Evolutionary conservation across 2,888 invertebrate genomes (phyloP).

Genomic region (Stenoptilia bipunctidactyla): DNA sequence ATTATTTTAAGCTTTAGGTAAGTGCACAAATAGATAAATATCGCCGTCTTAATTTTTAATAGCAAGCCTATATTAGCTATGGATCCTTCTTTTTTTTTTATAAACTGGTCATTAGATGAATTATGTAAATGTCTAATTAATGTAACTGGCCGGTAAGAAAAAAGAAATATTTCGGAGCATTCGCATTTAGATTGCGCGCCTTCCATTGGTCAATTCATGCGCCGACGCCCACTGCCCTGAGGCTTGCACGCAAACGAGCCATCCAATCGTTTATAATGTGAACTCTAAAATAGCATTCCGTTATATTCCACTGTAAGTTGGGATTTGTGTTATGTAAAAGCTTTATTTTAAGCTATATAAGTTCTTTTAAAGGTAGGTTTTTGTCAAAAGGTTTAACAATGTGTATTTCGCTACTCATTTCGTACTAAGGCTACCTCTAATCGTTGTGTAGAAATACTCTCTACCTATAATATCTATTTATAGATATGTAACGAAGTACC

Average conservation of each 20-base stretch:
- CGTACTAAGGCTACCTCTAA: too few species aligned
- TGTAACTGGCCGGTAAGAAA: constrained; percentile 36
- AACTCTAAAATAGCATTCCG: constrained; percentile 36
- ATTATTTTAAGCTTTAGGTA: too few species aligned
- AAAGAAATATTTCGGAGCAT: constrained; percentile 36
- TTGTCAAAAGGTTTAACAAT: too few species aligned
- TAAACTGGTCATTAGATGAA: constrained; percentile 32
- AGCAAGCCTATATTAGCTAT: constrained; percentile 2
- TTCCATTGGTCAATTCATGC: constrained; percentile 36
- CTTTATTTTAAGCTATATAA: too few species aligned
- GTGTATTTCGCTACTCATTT: too few species aligned
- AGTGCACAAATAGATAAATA: too few species aligned
- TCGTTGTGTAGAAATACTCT: too few species aligned
- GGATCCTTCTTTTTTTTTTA: constrained; percentile 21
- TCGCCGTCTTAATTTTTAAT: too few species aligned
- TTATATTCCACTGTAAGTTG: constrained; percentile 16
- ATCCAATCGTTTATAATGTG: constrained; percentile 37
- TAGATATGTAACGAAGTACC: too few species aligned
- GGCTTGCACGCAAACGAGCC: constrained; percentile 38
- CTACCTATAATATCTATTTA: too few species aligned
- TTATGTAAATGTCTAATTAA: constrained; percentile 52
- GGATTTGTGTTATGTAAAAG: too few species aligned
- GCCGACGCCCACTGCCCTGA: constrained; percentile 53
- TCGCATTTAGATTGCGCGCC: constrained; percentile 21
- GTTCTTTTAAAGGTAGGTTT: too few species aligned